phyloP scores from a whole-genome alignment of 2,888 invertebrate species.

The Psococerastis gibbosa region DNA sequence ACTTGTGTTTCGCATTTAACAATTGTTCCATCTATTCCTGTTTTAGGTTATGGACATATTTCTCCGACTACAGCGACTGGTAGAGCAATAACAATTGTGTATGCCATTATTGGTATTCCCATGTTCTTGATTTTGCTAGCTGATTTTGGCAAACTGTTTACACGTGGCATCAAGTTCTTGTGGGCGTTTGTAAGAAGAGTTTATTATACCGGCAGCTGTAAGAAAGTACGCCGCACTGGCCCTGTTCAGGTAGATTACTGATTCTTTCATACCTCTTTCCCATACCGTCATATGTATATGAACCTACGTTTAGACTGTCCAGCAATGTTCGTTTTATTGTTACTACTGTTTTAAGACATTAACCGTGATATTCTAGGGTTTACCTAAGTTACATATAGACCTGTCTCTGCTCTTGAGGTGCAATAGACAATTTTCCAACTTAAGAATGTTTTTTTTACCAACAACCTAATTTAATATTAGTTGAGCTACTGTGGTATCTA shows the following conservation, averaged over 20 bases:
- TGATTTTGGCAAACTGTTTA: constrained; percentile 88
- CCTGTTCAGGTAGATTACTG: constrained; percentile 46
- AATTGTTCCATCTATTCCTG: too few relatives aligned
- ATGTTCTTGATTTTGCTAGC: constrained; percentile 85
- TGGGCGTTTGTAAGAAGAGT: constrained; percentile 71
- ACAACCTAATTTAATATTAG: too few relatives aligned
- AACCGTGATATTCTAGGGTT: too few relatives aligned
- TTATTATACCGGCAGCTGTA: constrained; percentile 72
- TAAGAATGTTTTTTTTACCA: too few relatives aligned
- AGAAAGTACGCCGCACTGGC: constrained; percentile 50
- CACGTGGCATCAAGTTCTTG: constrained; percentile 71
- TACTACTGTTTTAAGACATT: too few relatives aligned
- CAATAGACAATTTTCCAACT: too few relatives aligned
- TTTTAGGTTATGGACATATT: constrained; percentile 89
- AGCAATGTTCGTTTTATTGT: too few relatives aligned
- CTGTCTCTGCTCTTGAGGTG: neutral
- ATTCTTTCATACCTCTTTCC: neutral
- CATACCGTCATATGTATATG: constrained; percentile 4
- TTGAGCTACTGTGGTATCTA: too few relatives aligned
- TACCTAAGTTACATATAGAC: too few relatives aligned
- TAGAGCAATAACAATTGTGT: constrained; percentile 71
- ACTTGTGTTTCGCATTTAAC: too few relatives aligned
- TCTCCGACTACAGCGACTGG: constrained; percentile 78
- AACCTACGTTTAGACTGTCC: too few relatives aligned
- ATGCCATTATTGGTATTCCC: constrained; percentile 90